A percentile compares a stretch with the other conserved stretches of the same genome.
These are phyloP conservation scores for Himalopsyche japonica DNA, from an alignment of 2,888 invertebrate species.

Conservation along the genomic window DNA sequence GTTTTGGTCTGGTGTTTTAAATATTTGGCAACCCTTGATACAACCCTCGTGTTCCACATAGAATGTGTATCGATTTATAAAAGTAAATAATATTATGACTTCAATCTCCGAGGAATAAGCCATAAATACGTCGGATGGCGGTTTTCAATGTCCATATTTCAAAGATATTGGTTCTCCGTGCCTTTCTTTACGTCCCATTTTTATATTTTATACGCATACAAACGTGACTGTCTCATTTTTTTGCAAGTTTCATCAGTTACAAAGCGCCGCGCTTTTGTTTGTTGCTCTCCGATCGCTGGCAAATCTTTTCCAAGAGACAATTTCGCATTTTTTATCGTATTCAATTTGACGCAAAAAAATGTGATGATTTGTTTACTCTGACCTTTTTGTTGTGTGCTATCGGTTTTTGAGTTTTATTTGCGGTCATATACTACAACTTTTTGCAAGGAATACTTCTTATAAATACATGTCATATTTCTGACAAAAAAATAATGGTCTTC, in stretches of 20 bases:
- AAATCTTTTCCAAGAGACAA: background rate
- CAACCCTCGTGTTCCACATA: background rate
- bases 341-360: background rate
- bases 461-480: too few species aligned
- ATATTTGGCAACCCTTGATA: background rate
- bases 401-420: background rate
- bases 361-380: background rate
- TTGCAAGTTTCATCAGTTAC: conserved; percentile 34
- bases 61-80: conserved; percentile 17
- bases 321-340: background rate
- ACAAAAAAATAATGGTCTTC: too few species aligned
- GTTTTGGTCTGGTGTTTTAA: too few species aligned
- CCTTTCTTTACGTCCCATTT: conserved; percentile 11
- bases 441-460: too few species aligned
- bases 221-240: conserved; percentile 22
- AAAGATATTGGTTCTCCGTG: conserved; percentile 37
- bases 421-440: background rate
- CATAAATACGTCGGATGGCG: conserved; percentile 37
- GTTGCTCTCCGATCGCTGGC: background rate
- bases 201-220: conserved; percentile 7
- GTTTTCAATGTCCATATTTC: conserved; percentile 41
- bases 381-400: background rate
- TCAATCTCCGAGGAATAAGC: conserved; percentile 37
- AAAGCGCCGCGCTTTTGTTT: conserved; percentile 1
- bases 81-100: conserved; percentile 39